phyloP scores from a whole-genome alignment of 2,888 invertebrate species.

The Mylabris sibirica region DNA sequence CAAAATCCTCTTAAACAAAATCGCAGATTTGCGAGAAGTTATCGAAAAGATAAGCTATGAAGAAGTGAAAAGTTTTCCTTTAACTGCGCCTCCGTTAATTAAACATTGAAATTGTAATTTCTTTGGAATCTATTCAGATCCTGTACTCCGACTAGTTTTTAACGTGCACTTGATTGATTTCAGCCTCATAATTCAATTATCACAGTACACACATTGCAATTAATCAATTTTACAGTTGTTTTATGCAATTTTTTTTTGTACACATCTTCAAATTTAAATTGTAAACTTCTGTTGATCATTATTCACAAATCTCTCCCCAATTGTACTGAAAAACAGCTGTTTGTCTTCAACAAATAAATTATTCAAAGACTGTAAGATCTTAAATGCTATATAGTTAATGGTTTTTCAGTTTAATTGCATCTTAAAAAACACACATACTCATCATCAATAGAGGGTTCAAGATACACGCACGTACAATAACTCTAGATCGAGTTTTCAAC shows the following conservation, averaged over 20 bases:
- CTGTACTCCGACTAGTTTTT: too few species aligned
- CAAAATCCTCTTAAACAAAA: too few species aligned
- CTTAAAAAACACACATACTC: conserved; percentile 14
- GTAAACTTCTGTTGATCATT: background rate
- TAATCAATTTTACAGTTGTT: background rate
- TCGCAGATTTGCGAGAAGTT: background rate
- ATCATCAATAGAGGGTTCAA: conserved; percentile 17
- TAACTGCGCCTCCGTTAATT: too few species aligned
- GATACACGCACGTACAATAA: conserved; percentile 19
- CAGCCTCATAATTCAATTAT: too few species aligned
- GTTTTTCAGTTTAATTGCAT: conserved; percentile 23
- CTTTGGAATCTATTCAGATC: too few species aligned
- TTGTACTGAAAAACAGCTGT: conserved; percentile 11
- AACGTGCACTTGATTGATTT: too few species aligned
- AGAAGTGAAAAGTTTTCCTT: too few species aligned
- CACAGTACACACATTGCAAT: background rate
- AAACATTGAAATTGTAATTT: too few species aligned
- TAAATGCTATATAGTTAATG: conserved; percentile 20
- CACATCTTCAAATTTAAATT: background rate
- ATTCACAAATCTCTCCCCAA: background rate
- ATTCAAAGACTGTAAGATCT: background rate
- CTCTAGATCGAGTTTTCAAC: conserved; percentile 28
- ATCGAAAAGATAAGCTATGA: background rate
- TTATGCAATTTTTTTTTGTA: background rate
- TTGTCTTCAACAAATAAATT: conserved; percentile 11